phyloP scores from a whole-genome alignment of 2,888 invertebrate species.

The Anodontia alba region DNA sequence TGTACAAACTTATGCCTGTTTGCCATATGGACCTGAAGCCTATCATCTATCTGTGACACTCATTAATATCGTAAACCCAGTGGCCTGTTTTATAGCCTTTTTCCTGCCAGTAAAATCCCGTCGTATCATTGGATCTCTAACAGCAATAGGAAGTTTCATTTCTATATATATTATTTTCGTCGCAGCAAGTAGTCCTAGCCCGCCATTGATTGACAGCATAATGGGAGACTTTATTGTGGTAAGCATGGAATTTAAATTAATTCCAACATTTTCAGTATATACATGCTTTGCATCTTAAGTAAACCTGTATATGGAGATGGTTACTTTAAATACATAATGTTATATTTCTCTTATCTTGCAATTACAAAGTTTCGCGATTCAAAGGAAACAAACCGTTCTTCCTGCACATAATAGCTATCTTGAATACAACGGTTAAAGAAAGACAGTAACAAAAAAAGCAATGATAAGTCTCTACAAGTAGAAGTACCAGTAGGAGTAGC shows the following conservation, averaged over 20 bases:
- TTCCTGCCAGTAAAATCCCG: constrained; percentile 81
- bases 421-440: no score
- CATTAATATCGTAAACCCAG: constrained; percentile 92
- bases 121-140: constrained; percentile 67
- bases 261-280: no score
- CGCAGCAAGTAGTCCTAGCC: constrained; percentile 90
- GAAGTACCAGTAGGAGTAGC: no score
- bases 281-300: no score
- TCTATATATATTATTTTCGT: constrained; percentile 89
- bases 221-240: constrained; percentile 89
- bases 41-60: constrained; percentile 92
- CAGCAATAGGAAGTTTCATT: constrained; percentile 86
- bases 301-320: no score
- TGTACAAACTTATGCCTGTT: constrained; percentile 92
- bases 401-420: no score
- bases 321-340: no score
- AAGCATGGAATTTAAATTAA: constrained; percentile 85
- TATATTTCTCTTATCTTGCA: no score
- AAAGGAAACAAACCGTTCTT: no score
- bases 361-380: no score
- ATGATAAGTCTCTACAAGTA: no score
- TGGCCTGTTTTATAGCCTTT: constrained; percentile 89
- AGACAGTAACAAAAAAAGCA: no score
- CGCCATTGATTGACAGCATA: constrained; percentile 87
- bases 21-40: constrained; percentile 91